A percentile compares a stretch with the other conserved stretches of the same genome.
phyloP scores from a whole-genome alignment of 23 tunicate species.

The Ascidia mentula region DNA sequence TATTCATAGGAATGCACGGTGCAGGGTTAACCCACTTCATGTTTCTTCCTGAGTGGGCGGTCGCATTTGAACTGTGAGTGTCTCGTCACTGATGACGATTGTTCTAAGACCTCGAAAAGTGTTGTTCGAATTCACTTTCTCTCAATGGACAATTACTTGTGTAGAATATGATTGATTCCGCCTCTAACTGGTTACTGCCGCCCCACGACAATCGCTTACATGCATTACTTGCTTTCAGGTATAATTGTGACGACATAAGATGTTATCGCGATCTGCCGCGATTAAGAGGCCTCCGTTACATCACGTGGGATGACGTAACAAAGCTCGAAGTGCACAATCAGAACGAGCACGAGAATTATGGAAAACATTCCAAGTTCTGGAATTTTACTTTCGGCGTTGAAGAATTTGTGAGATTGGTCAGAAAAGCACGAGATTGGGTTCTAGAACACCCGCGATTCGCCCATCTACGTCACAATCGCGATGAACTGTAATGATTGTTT shows the following conservation, averaged over 20 bases:
- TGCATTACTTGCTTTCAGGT: too few species aligned
- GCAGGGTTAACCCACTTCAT: constrained; percentile 79
- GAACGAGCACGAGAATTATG: constrained; percentile 45
- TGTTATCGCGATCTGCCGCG: constrained; percentile 79
- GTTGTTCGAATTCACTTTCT: too few species aligned
- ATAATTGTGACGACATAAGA: constrained; percentile 77
- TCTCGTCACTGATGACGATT: too few species aligned
- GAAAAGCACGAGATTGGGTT: constrained; percentile 36
- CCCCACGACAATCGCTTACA: too few species aligned
- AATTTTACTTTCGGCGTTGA: constrained; percentile 67
- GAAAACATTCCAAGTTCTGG: constrained; percentile 75
- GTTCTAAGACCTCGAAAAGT: too few species aligned
- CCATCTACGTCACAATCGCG: constrained; percentile 20
- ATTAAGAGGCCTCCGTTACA: constrained; percentile 60
- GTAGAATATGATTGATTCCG: too few species aligned
- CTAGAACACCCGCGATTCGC: constrained; percentile 43
- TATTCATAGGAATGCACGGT: constrained; percentile 85
- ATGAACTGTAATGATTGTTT: constrained; percentile 23
- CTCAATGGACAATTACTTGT: too few species aligned
- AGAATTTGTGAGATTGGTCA: constrained; percentile 49
- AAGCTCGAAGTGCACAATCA: constrained; percentile 29
- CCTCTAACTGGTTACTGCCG: too few species aligned
- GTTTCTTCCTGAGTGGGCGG: constrained; percentile 85
- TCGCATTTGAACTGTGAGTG: constrained; percentile 86
- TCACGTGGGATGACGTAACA: constrained; percentile 61